Evolutionary conservation across 2,888 invertebrate species (phyloP).

Genomic region (Rotaria macrura): DNA sequence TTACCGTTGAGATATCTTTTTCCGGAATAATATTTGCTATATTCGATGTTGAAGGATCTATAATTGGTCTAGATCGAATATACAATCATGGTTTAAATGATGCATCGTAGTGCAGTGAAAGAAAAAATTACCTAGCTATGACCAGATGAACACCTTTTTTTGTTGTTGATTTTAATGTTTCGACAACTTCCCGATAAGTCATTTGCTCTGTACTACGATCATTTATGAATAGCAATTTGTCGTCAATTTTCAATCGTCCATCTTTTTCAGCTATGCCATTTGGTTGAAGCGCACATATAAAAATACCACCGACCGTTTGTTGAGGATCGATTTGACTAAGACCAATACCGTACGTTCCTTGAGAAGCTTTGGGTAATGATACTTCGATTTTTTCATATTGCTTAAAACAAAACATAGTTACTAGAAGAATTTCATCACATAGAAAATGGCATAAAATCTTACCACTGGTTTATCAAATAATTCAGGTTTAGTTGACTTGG

Average conservation of each 20-base stretch:
- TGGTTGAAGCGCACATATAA: conserved; percentile 8
- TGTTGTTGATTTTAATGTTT: background rate
- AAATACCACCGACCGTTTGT: background rate
- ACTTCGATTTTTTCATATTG: conserved; percentile 4
- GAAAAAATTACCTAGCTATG: background rate
- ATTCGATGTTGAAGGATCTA: background rate
- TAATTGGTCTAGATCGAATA: background rate
- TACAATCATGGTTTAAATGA: background rate
- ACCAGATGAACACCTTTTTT: background rate
- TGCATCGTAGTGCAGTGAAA: background rate
- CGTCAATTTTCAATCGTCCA: conserved; percentile 5
- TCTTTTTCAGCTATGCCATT: background rate
- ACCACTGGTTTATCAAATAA: background rate
- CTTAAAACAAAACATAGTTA: background rate
- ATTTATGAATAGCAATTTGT: background rate
- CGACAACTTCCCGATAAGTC: conserved; percentile 5
- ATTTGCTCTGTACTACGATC: background rate
- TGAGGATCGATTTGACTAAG: background rate
- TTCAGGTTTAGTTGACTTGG: background rate
- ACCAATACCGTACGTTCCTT: conserved; percentile 9
- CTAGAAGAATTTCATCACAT: background rate
- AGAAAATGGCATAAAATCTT: background rate
- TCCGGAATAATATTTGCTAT: background rate
- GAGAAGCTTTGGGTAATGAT: background rate
- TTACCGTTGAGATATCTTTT: background rate